Evolutionary conservation across 2,113 vertebrate genomes (phyloP).

Genomic region (Agapornis roseicollis): DNA sequence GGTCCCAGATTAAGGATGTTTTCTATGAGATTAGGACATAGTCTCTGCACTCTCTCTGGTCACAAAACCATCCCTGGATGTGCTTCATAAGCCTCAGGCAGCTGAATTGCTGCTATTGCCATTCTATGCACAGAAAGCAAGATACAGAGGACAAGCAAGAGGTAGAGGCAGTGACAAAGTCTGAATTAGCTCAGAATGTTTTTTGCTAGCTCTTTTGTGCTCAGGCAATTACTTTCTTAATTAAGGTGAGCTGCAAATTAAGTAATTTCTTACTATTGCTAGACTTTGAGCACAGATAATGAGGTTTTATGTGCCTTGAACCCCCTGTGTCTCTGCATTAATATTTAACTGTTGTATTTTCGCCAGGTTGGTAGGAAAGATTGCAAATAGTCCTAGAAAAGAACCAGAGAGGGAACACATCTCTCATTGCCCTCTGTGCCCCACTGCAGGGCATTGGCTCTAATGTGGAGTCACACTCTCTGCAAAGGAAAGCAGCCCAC

Average conservation of each 20-base stretch:
- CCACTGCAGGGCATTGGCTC: background rate
- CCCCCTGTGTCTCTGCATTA: background rate
- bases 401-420: background rate
- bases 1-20: background rate
- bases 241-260: background rate
- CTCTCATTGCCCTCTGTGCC: background rate
- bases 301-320: background rate
- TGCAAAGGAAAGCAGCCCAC: background rate
- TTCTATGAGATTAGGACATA: background rate
- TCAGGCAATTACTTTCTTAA: background rate
- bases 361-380: background rate
- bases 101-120: background rate
- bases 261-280: background rate
- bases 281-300: background rate
- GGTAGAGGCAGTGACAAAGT: background rate
- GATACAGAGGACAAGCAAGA: background rate
- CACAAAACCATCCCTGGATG: background rate
- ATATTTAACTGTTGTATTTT: background rate
- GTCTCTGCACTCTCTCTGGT: background rate
- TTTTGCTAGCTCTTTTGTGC: background rate
- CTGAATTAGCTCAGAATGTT: background rate
- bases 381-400: background rate
- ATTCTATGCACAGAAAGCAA: background rate
- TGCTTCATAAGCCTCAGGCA: background rate
- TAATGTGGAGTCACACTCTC: background rate